Conservation (phyloP, 2,113 vertebrate genomes). For the Etheostoma cragini region DNA sequence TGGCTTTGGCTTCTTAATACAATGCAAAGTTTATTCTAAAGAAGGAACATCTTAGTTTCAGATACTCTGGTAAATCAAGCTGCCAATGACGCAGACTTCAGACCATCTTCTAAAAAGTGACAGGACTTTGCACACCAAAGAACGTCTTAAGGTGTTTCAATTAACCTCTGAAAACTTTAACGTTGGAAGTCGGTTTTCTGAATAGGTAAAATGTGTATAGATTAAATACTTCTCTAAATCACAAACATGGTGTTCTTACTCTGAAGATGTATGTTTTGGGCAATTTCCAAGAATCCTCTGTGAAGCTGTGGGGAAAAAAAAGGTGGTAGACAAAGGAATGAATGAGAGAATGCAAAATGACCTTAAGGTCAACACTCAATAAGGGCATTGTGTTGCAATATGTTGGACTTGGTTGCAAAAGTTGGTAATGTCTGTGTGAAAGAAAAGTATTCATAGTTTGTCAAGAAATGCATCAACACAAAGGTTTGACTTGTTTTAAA, state of each 20-base stretch:
- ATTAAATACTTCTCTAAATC: background rate
- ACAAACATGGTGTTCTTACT: constrained; percentile 3
- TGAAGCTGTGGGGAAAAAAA: background rate
- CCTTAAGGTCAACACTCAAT: background rate
- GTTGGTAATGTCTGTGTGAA: background rate
- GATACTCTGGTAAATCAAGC: background rate
- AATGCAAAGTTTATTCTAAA: background rate
- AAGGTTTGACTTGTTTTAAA: background rate
- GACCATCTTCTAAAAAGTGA: background rate
- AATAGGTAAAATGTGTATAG: background rate
- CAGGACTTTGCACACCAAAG: background rate
- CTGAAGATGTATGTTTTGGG: background rate
- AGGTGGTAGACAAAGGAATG: background rate
- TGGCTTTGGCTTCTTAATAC: background rate
- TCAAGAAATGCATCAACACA: background rate
- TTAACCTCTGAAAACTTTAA: background rate
- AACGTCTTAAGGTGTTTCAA: background rate
- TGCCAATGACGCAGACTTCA: background rate
- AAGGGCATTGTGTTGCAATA: constrained; percentile 1
- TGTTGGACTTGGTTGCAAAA: background rate
- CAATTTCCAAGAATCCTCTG: constrained; percentile 1
- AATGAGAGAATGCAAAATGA: background rate
- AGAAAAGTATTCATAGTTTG: background rate
- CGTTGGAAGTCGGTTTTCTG: background rate
- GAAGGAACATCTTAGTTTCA: background rate